Evolutionary conservation across 1,140 invertebrate species (phyloP).

Genomic region (Mizuhopecten yessoensis): DNA sequence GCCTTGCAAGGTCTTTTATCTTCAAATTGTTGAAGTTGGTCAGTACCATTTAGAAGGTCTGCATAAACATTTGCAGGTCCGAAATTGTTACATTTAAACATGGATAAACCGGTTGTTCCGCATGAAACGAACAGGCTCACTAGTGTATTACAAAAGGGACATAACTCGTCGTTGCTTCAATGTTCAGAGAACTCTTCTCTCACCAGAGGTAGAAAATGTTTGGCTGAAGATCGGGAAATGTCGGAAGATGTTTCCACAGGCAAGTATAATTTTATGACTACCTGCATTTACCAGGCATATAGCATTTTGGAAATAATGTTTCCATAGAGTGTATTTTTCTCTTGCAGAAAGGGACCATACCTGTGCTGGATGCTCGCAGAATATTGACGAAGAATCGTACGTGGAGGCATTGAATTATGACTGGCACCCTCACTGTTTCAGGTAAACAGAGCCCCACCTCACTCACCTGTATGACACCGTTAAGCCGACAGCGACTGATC

Average conservation of each 20-base stretch:
- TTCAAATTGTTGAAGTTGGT: too few species aligned
- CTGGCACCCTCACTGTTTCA: constrained; percentile 72
- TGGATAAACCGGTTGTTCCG: too few species aligned
- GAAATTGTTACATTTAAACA: too few species aligned
- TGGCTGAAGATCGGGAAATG: neutral
- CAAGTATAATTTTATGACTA: neutral
- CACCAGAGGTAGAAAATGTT: neutral
- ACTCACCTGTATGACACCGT: neutral
- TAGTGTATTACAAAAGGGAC: too few species aligned
- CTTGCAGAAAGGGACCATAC: constrained; percentile 57
- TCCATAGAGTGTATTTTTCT: neutral
- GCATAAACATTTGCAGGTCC: too few species aligned
- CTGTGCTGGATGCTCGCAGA: constrained; percentile 66
- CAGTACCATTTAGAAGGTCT: too few species aligned
- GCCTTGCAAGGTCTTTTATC: too few species aligned
- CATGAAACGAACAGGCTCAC: too few species aligned
- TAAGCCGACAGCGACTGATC: neutral
- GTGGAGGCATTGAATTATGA: constrained; percentile 70
- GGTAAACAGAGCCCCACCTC: constrained; percentile 67
- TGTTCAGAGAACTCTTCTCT: neutral
- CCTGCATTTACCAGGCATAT: neutral
- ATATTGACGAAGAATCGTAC: constrained; percentile 62
- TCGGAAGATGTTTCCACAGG: neutral
- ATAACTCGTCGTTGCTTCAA: neutral
- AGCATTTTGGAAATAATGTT: neutral